Evolutionary conservation across 2,797 vertebrate genomes (phyloP).

Genomic region (Sebastes melanostomus): DNA sequence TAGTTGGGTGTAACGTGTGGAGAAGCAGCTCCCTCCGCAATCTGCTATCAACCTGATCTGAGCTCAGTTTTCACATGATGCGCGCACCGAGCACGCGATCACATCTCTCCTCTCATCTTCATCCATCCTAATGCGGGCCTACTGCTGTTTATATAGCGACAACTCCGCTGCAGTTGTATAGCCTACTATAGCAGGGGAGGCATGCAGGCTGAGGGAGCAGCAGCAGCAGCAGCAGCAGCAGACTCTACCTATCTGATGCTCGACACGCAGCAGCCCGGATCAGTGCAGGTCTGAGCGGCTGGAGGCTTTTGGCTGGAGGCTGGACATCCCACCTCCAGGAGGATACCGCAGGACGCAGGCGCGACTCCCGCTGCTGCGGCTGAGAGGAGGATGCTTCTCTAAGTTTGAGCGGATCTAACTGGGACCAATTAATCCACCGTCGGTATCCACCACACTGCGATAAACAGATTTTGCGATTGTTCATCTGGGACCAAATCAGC

Average conservation of each 20-base stretch:
- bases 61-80: conserved; percentile 22
- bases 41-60: conserved; percentile 8
- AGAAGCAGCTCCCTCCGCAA: neutral
- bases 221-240: neutral
- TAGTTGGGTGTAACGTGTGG: neutral
- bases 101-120: conserved; percentile 7
- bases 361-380: conserved; percentile 51
- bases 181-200: neutral
- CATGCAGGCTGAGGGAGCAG: conserved; percentile 1
- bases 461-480: neutral
- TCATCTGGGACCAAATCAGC: neutral
- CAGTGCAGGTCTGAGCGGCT: conserved; percentile 12
- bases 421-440: conserved; percentile 14
- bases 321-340: neutral
- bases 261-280: conserved; percentile 4
- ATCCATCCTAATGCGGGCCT: neutral
- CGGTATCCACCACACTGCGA: neutral
- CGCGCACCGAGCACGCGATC: conserved; percentile 17
- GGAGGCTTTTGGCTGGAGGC: too few relatives aligned
- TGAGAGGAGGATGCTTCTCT: conserved; percentile 14
- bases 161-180: neutral
- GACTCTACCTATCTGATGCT: neutral
- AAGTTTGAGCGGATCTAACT: conserved; percentile 33
- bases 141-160: neutral
- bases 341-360: conserved; percentile 56